Conservation (phyloP, 2,797 vertebrate genomes). For the Ataeniobius toweri region DNA sequence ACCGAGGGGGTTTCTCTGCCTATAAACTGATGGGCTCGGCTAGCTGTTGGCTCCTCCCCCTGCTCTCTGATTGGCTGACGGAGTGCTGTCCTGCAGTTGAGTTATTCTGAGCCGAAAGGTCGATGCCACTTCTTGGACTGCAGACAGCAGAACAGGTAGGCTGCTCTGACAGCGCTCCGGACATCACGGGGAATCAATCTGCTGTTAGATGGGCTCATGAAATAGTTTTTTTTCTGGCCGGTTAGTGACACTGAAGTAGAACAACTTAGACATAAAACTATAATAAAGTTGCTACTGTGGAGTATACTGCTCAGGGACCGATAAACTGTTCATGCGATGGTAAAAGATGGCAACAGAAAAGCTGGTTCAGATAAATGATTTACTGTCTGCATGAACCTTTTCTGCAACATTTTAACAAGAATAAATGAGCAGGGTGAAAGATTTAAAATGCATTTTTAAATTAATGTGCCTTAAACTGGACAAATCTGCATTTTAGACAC, state of each 20-base stretch:
- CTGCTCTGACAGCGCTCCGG: neutral
- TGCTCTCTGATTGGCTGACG: conserved; percentile 26
- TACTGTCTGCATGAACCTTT: neutral
- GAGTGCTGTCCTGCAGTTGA: neutral
- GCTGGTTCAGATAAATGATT: neutral
- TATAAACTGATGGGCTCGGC: neutral
- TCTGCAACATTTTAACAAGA: neutral
- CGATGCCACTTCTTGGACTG: neutral
- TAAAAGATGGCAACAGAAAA: neutral
- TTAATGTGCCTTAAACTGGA: neutral
- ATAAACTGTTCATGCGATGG: neutral
- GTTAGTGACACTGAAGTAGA: neutral
- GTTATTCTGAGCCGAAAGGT: conserved; percentile 6
- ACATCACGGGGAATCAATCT: neutral
- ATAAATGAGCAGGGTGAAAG: neutral
- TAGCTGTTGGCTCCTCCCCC: neutral
- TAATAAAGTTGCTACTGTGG: neutral
- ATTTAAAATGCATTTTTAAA: neutral
- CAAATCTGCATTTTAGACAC: neutral
- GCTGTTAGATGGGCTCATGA: neutral
- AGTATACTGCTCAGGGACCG: too few relatives aligned
- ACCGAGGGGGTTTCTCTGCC: neutral
- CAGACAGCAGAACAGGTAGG: conserved; percentile 35
- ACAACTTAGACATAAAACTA: neutral
- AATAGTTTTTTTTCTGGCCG: too few relatives aligned